phyloP scores from a whole-genome alignment of 2,113 vertebrate species.

The Geococcyx californianus region DNA sequence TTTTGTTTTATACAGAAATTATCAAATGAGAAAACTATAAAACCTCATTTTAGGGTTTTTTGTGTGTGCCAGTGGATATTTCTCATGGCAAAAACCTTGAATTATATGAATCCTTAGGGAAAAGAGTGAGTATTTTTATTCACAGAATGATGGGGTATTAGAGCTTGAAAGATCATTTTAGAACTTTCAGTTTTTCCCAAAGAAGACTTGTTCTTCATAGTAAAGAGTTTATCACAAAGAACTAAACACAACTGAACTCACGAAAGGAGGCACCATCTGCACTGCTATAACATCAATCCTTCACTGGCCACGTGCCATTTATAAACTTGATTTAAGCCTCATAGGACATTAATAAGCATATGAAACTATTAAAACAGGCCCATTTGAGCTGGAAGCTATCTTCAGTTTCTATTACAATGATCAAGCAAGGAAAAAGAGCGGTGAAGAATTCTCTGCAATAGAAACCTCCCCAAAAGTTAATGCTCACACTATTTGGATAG shows the following conservation, averaged over 20 bases:
- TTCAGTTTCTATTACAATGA: slow-evolving; percentile 25
- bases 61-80: neutral
- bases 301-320: neutral
- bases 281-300: neutral
- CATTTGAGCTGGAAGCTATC: slow-evolving; percentile 39
- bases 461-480: slow-evolving; percentile 32
- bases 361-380: slow-evolving; percentile 26
- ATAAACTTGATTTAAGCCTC: slow-evolving; percentile 26
- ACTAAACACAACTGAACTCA: neutral
- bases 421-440: neutral
- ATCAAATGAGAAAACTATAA: neutral
- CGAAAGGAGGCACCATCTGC: neutral
- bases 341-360: neutral
- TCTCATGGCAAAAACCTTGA: slow-evolving; percentile 6
- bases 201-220: slow-evolving; percentile 1
- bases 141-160: neutral
- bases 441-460: neutral
- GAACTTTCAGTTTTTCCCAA: slow-evolving; percentile 10
- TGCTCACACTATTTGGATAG: neutral
- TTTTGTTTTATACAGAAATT: neutral
- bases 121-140: slow-evolving; percentile 35
- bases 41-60: neutral
- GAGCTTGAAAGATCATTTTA: slow-evolving; percentile 41
- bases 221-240: slow-evolving; percentile 25
- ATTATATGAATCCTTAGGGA: neutral